Base-by-base conservation (phyloP, 64 coral and sea anemone species). In the Platygyra sinensis region DNA sequence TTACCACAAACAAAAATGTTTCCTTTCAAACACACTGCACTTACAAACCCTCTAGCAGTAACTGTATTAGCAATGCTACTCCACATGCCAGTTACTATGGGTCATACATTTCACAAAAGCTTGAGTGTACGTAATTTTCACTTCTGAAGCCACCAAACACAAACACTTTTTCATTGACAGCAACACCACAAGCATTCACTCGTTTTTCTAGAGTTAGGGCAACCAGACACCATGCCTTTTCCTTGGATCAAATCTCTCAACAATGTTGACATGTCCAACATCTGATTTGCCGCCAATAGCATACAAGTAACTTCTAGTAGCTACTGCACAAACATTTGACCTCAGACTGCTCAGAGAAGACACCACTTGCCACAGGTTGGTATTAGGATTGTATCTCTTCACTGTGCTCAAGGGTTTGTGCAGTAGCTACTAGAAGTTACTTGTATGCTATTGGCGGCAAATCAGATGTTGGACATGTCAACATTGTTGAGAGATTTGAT, bases 371-470 rank as follows among this genome's bases (percentile, higher is more conserved):
- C n/a, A n/a, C n/a, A n/a, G n/a, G n/a, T n/a, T n/a, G n/a, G n/a
- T n/a, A n/a, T n/a, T n/a, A n/a, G n/a, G n/a, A n/a, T n/a, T n/a
- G n/a, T n/a, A n/a, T n/a, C n/a, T n/a, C n/a, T n/a, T n/a, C n/a
- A n/a, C n/a, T n/a, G n/a, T n/a, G n/a, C n/a, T n/a, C n/a, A 31
- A 87, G 79, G 33, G 62, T 75, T n/a, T 94, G 93, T 76, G 83
- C 78, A 11, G 88, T 94, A 14, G 88, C 89, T 61, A 73, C 80
- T 63, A 65, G 29, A 7, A 74, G 73, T 19, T 75, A 87, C 83
- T 49, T 94, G 29, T 94, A 74, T 74, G 93, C 89, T 18, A 87
- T 94, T 51, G 93, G 93, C 46, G 93, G 93, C 16, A n/a, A 75
- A 20, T 29, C 80, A 87, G 12, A 52, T 57, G 15, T 67, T 28